These are phyloP conservation scores for Vipera latastei DNA, from an alignment of 2,797 vertebrate genomes.

Conservation along the genomic window DNA sequence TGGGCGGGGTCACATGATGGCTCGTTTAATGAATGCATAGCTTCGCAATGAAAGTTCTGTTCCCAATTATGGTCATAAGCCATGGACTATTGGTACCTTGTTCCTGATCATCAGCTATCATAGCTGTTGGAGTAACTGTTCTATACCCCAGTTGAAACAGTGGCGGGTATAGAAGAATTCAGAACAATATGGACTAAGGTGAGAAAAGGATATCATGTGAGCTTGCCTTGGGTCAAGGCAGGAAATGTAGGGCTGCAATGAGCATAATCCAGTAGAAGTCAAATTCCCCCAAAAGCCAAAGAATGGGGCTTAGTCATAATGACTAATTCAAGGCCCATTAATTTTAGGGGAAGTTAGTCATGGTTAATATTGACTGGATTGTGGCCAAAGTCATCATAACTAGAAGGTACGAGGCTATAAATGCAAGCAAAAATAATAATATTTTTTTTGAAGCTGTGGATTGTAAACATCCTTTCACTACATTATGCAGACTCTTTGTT, in stretches of 20 bases:
- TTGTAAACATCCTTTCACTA: neutral
- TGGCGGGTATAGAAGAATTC: neutral
- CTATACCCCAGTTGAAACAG: neutral
- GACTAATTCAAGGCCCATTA: constrained; percentile 11
- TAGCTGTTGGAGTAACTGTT: neutral
- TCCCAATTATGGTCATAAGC: neutral
- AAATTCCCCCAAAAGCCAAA: neutral
- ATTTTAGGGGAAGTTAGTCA: constrained; percentile 10
- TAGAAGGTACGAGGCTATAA: neutral
- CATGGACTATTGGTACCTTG: neutral
- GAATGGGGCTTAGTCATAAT: neutral
- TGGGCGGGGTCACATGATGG: neutral
- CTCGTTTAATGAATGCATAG: neutral
- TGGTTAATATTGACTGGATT: constrained; percentile 1
- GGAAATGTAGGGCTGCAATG: neutral
- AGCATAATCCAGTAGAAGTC: neutral
- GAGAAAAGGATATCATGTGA: neutral
- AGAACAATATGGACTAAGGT: neutral
- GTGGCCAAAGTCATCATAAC: neutral
- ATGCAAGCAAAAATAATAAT: neutral
- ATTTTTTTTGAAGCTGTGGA: neutral
- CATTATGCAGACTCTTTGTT: neutral
- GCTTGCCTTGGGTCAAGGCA: neutral
- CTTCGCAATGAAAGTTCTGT: neutral
- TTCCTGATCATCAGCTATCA: neutral